Percentiles rank a stretch among this genome's conserved stretches.
phyloP scores from a whole-genome alignment of 37 sponge, comb jelly and placozoan species.

The Hormiphora californensis region DNA sequence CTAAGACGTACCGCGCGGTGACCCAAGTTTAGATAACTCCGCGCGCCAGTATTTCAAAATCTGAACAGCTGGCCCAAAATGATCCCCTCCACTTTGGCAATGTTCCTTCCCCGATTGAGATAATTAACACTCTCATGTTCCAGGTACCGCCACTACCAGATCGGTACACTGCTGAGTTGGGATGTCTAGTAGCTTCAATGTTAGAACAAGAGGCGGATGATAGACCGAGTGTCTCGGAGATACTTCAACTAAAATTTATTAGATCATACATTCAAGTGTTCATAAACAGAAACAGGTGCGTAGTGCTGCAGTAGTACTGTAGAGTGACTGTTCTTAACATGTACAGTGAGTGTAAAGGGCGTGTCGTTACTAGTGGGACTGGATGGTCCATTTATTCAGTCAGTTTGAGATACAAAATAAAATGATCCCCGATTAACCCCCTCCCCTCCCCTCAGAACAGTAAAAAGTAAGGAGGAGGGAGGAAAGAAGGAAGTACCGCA shows the following conservation, averaged over 20 bases:
- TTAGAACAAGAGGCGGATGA: slow-evolving; percentile 63
- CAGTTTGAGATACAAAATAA: no score
- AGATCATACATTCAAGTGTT: slow-evolving; percentile 70
- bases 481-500: no score
- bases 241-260: slow-evolving; percentile 65
- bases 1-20: not conserved
- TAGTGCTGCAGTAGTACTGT: no score
- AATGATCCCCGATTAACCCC: no score
- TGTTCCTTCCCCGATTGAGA: no score
- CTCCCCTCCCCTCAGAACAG: no score
- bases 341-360: no score
- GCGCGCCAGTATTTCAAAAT: slow-evolving; percentile 28
- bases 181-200: slow-evolving; percentile 63
- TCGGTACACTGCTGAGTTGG: slow-evolving; percentile 66
- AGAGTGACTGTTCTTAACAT: no score
- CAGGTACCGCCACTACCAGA: slow-evolving; percentile 67
- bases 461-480: no score
- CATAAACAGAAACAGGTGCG: slow-evolving; percentile 58
- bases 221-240: slow-evolving; percentile 67
- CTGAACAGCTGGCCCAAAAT: not conserved
- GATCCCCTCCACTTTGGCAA: not conserved
- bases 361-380: no score
- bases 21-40: not conserved
- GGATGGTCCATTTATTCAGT: no score
- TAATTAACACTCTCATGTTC: no score